Percentiles rank a stretch among this genome's conserved stretches.
These are phyloP conservation scores for Lasioglossum vierecki DNA, from an alignment of 2,888 invertebrate genomes.

Conservation along the genomic window DNA sequence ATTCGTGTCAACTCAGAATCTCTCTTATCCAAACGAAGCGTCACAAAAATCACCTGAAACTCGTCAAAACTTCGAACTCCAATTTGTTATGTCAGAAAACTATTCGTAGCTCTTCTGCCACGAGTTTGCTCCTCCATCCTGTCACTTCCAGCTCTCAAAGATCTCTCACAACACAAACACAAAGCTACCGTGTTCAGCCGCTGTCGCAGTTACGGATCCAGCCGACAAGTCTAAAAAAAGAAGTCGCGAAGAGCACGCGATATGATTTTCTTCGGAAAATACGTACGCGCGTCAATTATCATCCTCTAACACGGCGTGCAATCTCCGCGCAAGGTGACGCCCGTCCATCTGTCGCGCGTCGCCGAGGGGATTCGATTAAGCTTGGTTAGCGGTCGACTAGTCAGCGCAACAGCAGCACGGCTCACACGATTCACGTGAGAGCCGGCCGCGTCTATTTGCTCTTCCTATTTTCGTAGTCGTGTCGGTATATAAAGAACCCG, in stretches of 20 bases:
- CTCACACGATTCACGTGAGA: slow-evolving; percentile 65
- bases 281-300: neutral
- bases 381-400: slow-evolving; percentile 61
- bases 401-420: slow-evolving; percentile 42
- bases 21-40: neutral
- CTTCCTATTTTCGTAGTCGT: slow-evolving; percentile 77
- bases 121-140: neutral
- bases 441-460: slow-evolving; percentile 71
- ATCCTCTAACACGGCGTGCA: slow-evolving; percentile 37
- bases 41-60: neutral
- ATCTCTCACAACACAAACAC: slow-evolving; percentile 7
- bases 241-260: neutral
- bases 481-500: slow-evolving; percentile 76
- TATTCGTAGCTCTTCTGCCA: neutral
- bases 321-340: slow-evolving; percentile 39
- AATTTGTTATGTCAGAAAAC: neutral
- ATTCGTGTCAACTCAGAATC: neutral
- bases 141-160: neutral
- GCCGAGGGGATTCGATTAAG: slow-evolving; percentile 55
- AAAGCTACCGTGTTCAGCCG: neutral
- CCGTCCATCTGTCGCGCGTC: slow-evolving; percentile 48
- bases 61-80: neutral
- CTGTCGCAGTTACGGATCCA: neutral
- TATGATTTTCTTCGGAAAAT: neutral
- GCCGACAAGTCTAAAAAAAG: slow-evolving; percentile 4